A percentile compares a stretch with the other conserved stretches of the same genome.
phyloP scores from a whole-genome alignment of 2,113 vertebrate species.

The Neolamprologus caudopunctatus region DNA sequence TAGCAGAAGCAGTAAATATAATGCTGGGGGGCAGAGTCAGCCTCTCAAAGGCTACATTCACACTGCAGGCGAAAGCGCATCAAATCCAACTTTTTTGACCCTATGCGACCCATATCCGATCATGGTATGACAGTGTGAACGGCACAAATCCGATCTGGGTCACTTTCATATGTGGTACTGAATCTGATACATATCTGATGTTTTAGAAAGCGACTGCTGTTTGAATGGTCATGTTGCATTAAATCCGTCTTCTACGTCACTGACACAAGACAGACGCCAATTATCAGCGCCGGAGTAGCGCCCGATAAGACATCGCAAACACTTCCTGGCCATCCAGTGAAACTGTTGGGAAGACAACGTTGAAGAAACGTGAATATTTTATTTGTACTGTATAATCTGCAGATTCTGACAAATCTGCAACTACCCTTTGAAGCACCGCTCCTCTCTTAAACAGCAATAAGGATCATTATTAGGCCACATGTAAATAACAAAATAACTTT shows the following conservation, averaged over 20 bases:
- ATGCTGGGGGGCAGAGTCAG: background rate
- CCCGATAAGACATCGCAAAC: accelerated
- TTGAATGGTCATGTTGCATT: accelerated
- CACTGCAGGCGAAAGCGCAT: background rate
- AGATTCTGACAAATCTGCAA: background rate
- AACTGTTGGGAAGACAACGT: background rate
- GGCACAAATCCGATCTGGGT: background rate
- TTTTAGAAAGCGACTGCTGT: background rate
- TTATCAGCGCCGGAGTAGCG: accelerated
- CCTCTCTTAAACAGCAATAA: background rate
- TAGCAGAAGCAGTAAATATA: background rate
- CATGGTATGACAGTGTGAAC: background rate
- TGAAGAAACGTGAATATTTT: too few species aligned
- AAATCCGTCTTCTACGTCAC: accelerated
- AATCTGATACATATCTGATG: background rate
- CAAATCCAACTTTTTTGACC: background rate
- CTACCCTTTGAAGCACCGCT: background rate
- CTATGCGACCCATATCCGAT: background rate
- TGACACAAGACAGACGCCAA: accelerated
- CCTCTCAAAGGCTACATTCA: background rate
- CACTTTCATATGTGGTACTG: background rate
- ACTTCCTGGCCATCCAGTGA: accelerated
- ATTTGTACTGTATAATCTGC: background rate
- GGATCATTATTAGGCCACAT: accelerated
- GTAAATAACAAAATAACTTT: background rate